phyloP scores from a whole-genome alignment of 1,140 invertebrate genomes.

The Pogonomyrmex barbatus region DNA sequence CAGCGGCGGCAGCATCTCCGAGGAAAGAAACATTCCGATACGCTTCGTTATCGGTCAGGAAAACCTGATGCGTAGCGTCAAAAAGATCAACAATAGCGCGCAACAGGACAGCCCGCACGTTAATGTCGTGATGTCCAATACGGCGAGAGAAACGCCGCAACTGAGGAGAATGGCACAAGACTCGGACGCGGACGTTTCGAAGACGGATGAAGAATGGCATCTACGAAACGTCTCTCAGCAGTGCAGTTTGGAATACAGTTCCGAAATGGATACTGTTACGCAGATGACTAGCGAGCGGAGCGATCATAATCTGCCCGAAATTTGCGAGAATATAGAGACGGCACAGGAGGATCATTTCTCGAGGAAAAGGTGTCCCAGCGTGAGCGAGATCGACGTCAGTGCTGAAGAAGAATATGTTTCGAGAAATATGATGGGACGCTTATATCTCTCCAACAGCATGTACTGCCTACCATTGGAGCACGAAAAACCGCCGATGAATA shows the following conservation, averaged over 20 bases:
- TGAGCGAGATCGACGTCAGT: conserved; percentile 65
- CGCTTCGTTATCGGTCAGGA: conserved; percentile 83
- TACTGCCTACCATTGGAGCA: conserved; percentile 78
- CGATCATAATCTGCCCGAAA: conserved; percentile 83
- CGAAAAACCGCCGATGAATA: conserved; percentile 72
- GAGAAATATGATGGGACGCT: conserved; percentile 57
- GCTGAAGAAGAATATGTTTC: conserved; percentile 26
- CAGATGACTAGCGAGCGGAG: conserved; percentile 86
- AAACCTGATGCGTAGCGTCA: conserved; percentile 72
- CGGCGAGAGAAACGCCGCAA: conserved; percentile 31
- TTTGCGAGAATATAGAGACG: conserved; percentile 75
- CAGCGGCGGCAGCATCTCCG: conserved; percentile 85
- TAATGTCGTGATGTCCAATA: conserved; percentile 34
- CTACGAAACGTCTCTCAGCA: conserved; percentile 87
- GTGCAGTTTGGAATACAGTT: conserved; percentile 90
- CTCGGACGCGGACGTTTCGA: conserved; percentile 83
- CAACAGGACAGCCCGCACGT: conserved; percentile 79
- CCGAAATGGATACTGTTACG: conserved; percentile 90
- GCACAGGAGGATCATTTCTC: conserved; percentile 33
- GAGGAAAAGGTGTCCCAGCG: conserved; percentile 57
- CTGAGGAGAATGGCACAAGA: conserved; percentile 73
- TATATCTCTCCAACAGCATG: conserved; percentile 80
- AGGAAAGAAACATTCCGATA: conserved; percentile 82
- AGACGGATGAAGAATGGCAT: conserved; percentile 85
- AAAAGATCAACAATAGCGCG: conserved; percentile 77